Percentiles rank a stretch among this genome's conserved stretches.
Conservation (phyloP, 1,140 invertebrate genomes). For the Camponotus vicinus region DNA sequence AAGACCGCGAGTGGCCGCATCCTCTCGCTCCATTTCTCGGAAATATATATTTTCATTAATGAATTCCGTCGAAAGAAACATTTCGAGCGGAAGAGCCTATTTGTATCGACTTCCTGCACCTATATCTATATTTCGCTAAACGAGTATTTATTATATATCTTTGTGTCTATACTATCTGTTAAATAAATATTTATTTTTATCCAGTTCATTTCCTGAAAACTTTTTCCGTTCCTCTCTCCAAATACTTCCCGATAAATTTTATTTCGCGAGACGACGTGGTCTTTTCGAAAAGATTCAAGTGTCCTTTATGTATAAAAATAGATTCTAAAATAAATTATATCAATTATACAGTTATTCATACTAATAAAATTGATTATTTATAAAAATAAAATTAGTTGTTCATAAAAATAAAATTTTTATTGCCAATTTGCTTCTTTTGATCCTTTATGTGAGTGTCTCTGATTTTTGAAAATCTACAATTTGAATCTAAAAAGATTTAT, state of each 20-base stretch:
- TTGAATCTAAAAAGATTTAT: no score
- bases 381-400: no score
- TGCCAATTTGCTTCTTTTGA: no score
- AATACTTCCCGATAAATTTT: background rate
- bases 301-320: background rate
- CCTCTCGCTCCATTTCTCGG: background rate
- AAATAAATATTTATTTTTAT: constrained; percentile 27
- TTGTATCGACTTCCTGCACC: background rate
- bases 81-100: background rate
- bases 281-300: background rate
- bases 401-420: no score
- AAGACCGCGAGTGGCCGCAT: no score
- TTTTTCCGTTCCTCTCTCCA: background rate
- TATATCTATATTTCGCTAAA: background rate
- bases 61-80: background rate
- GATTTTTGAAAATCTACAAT: no score
- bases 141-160: background rate
- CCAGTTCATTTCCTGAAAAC: background rate
- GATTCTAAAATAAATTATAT: background rate
- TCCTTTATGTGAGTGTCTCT: no score
- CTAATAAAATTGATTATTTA: background rate
- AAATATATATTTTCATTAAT: constrained; percentile 29
- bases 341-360: background rate
- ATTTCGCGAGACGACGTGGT: background rate
- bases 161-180: background rate